These are phyloP conservation scores for Psittacula cyanocephala DNA, from an alignment of 2,113 vertebrate species.

Conservation along the genomic window DNA sequence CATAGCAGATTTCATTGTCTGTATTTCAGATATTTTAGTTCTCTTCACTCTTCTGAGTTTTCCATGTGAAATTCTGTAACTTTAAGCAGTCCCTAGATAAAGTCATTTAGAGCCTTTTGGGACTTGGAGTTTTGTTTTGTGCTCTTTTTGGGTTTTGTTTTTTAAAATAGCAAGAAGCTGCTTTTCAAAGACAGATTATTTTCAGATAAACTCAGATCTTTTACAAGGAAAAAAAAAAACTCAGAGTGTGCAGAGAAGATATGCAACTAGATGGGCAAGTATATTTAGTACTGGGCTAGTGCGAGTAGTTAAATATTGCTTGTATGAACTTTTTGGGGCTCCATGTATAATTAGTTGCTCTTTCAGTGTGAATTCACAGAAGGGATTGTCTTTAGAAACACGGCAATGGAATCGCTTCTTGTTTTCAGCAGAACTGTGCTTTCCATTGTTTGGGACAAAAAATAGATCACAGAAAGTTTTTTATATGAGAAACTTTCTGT, in stretches of 20 bases:
- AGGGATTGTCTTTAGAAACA: neutral
- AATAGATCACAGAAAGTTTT: neutral
- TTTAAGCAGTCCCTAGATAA: neutral
- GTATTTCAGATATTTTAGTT: neutral
- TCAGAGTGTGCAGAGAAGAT: neutral
- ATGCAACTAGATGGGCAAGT: neutral
- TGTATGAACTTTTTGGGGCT: neutral
- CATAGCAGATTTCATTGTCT: neutral
- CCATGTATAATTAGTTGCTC: neutral
- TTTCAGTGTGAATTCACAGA: neutral
- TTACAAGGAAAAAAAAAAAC: neutral
- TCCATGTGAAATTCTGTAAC: neutral
- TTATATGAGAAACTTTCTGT: neutral
- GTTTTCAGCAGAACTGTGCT: neutral
- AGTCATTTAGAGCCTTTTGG: neutral
- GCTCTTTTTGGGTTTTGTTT: neutral
- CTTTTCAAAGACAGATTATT: neutral
- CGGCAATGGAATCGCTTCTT: neutral
- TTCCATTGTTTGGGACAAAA: neutral
- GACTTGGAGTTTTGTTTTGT: neutral
- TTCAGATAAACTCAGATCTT: neutral
- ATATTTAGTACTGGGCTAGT: neutral
- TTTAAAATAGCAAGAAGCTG: neutral
- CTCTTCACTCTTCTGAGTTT: neutral
- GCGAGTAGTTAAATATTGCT: neutral